phyloP scores from a whole-genome alignment of 2,797 vertebrate genomes.

The Chrysocyon brachyurus region DNA sequence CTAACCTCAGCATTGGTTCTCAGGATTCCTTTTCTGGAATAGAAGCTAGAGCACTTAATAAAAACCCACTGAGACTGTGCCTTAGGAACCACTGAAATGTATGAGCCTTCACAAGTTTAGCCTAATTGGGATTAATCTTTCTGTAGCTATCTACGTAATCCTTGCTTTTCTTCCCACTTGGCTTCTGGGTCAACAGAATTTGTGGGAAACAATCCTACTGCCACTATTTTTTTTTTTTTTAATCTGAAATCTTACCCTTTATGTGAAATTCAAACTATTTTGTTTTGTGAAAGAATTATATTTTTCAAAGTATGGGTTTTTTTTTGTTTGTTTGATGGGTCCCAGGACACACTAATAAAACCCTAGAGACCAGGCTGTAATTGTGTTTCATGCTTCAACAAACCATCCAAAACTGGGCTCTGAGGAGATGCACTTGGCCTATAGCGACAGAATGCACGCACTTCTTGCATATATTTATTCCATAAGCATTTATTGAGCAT shows the following conservation, averaged over 20 bases:
- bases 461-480: background rate
- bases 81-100: conserved; percentile 76
- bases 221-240: conserved; percentile 41
- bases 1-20: conserved; percentile 59
- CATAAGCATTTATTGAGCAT: background rate
- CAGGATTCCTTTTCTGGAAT: conserved; percentile 75
- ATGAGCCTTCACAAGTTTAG: conserved; percentile 71
- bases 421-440: background rate
- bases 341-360: conserved; percentile 87
- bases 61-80: conserved; percentile 64
- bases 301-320: conserved; percentile 79
- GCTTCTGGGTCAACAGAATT: conserved; percentile 67
- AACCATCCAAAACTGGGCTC: background rate
- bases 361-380: conserved; percentile 64
- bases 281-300: conserved; percentile 82
- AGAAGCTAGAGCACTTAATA: conserved; percentile 57
- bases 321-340: conserved; percentile 80
- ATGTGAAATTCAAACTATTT: conserved; percentile 75
- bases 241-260: conserved; percentile 78
- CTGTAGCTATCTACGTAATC: conserved; percentile 76
- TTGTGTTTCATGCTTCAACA: conserved; percentile 62
- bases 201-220: conserved; percentile 64
- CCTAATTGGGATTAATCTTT: conserved; percentile 77
- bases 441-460: background rate
- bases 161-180: conserved; percentile 80